Conservation (phyloP, 2,888 invertebrate genomes). For the Graphium colonna region DNA sequence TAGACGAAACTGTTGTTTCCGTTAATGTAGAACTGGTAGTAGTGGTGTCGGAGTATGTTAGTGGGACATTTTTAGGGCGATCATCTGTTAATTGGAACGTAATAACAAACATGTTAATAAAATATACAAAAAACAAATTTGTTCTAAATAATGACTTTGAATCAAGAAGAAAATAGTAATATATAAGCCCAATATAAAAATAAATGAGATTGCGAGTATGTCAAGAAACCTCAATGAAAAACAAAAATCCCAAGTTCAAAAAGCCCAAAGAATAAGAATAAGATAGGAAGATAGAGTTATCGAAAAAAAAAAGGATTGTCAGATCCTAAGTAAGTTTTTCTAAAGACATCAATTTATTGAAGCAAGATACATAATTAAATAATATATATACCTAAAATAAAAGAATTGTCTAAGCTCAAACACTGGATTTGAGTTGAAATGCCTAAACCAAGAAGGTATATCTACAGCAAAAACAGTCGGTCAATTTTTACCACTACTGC, state of each 20-base stretch:
- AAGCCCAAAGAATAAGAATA: conserved; percentile 27
- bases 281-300: conserved; percentile 23
- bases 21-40: conserved; percentile 43
- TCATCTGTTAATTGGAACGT: conserved; percentile 77
- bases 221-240: conserved; percentile 4
- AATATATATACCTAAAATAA: not conserved
- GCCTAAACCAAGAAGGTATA: conserved; percentile 22
- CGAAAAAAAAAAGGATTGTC: conserved; percentile 38
- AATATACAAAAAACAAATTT: conserved; percentile 9
- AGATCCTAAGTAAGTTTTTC: conserved; percentile 23
- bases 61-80: conserved; percentile 69
- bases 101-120: conserved; percentile 56
- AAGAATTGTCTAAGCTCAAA: conserved; percentile 39
- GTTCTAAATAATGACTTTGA: conserved; percentile 1
- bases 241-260: conserved; percentile 3
- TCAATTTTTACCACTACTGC: conserved; percentile 21
- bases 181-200: conserved; percentile 3
- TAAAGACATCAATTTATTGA: not conserved
- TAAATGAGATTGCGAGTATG: conserved; percentile 4
- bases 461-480: conserved; percentile 22
- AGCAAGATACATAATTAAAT: conserved; percentile 3
- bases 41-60: conserved; percentile 57
- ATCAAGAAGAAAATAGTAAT: not conserved
- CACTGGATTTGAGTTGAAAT: conserved; percentile 23
- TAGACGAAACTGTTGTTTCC: conserved; percentile 42